Evolutionary conservation across 2,797 vertebrate species (phyloP).

Genomic region (Parauchenoglanis ngamensis): DNA sequence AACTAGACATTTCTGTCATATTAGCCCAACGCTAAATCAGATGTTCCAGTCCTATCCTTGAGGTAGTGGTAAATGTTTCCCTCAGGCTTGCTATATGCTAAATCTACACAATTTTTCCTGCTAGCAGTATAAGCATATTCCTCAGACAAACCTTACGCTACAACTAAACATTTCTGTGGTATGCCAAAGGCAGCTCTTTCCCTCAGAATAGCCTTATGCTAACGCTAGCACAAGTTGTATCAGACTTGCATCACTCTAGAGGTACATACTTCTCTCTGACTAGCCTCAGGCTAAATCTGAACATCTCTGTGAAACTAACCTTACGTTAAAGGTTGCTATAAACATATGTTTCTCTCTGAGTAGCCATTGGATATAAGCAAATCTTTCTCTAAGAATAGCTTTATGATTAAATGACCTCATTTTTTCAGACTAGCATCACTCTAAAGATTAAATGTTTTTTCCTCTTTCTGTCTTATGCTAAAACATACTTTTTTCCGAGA

Average conservation of each 20-base stretch:
- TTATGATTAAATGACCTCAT: background rate
- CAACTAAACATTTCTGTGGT: background rate
- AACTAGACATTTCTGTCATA: background rate
- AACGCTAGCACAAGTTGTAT: background rate
- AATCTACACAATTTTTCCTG: background rate
- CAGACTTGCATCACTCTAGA: background rate
- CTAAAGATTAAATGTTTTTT: background rate
- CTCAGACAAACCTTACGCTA: background rate
- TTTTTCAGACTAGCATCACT: background rate
- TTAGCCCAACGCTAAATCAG: background rate
- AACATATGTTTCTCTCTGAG: background rate
- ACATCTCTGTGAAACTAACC: background rate
- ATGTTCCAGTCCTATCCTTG: background rate
- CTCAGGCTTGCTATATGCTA: background rate
- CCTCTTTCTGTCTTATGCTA: background rate
- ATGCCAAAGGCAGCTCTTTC: background rate
- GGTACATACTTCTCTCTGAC: background rate
- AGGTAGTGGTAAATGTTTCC: background rate
- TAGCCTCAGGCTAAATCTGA: conserved; percentile 1
- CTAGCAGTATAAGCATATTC: background rate
- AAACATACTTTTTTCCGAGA: background rate
- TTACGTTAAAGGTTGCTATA: background rate
- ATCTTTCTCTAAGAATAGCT: background rate
- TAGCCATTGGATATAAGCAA: background rate
- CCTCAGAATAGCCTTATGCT: background rate